Conservation (phyloP, 92 coral and sea anemone species). For the Pocillopora meandrina region DNA sequence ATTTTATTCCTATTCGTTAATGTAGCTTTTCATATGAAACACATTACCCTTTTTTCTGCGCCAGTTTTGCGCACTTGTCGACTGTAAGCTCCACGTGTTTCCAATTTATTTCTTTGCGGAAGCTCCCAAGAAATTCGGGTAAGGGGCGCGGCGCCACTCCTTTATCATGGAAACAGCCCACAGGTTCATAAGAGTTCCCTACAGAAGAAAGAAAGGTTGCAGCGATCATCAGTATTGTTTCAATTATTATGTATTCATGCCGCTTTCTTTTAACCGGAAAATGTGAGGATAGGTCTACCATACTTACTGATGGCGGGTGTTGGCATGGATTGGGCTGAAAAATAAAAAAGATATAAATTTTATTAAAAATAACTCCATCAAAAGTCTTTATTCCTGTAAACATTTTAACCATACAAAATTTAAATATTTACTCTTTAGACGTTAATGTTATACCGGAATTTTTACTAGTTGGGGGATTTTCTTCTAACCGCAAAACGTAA, state of each 20-base stretch:
- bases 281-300: not conserved
- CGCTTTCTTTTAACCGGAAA: too few relatives aligned
- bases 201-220: not conserved
- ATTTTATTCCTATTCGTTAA: too few relatives aligned
- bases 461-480: too few relatives aligned
- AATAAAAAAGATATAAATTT: not conserved
- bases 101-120: slow-evolving; percentile 39
- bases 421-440: too few relatives aligned
- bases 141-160: slow-evolving; percentile 22
- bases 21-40: too few relatives aligned
- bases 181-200: slow-evolving; percentile 1
- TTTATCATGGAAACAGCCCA: slow-evolving; percentile 38
- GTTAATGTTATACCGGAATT: too few relatives aligned
- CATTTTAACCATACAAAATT: too few relatives aligned
- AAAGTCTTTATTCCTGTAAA: too few relatives aligned
- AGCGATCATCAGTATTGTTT: too few relatives aligned
- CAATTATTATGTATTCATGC: too few relatives aligned
- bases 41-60: slow-evolving; percentile 26
- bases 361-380: not conserved
- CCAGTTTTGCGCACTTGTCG: slow-evolving; percentile 37
- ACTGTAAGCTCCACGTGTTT: slow-evolving; percentile 15
- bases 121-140: slow-evolving; percentile 22
- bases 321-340: slow-evolving; percentile 17
- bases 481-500: too few relatives aligned
- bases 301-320: slow-evolving; percentile 4